Conservation (phyloP, 2,888 invertebrate genomes). For the Schrankia costaestrigalis region DNA sequence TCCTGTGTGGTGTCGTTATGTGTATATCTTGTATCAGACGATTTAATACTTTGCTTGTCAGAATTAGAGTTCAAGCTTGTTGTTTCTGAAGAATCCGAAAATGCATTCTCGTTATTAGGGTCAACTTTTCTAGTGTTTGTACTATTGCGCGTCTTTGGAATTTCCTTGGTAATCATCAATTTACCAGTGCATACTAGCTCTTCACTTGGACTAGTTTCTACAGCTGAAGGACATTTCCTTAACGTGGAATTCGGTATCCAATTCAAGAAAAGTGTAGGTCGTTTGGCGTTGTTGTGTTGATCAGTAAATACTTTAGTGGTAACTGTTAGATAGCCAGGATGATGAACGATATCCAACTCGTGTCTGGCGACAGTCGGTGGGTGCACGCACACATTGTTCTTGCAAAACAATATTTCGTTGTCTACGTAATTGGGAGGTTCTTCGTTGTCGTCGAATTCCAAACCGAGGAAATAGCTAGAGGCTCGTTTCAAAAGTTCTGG, state of each 20-base stretch:
- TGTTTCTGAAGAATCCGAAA: constrained; percentile 78
- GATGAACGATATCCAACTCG: constrained; percentile 91
- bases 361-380: constrained; percentile 92
- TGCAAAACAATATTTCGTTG: constrained; percentile 93
- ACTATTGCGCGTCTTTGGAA: constrained; percentile 39
- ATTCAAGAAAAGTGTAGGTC: constrained; percentile 92
- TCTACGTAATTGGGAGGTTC: constrained; percentile 85
- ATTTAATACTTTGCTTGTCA: constrained; percentile 75
- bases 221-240: constrained; percentile 89
- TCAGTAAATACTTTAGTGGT: constrained; percentile 90
- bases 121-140: constrained; percentile 50
- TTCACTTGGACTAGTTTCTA: constrained; percentile 80
- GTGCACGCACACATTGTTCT: constrained; percentile 98
- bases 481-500: constrained; percentile 88
- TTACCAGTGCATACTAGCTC: constrained; percentile 57
- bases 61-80: constrained; percentile 75
- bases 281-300: constrained; percentile 87
- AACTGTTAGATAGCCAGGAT: constrained; percentile 95
- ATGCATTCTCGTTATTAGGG: constrained; percentile 65
- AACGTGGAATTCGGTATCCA: constrained; percentile 97
- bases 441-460: constrained; percentile 82
- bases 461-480: constrained; percentile 88
- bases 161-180: constrained; percentile 49
- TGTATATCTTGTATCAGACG: constrained; percentile 64
- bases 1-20: constrained; percentile 68